phyloP scores from a whole-genome alignment of 2,113 vertebrate species.

The Zapornia atra region DNA sequence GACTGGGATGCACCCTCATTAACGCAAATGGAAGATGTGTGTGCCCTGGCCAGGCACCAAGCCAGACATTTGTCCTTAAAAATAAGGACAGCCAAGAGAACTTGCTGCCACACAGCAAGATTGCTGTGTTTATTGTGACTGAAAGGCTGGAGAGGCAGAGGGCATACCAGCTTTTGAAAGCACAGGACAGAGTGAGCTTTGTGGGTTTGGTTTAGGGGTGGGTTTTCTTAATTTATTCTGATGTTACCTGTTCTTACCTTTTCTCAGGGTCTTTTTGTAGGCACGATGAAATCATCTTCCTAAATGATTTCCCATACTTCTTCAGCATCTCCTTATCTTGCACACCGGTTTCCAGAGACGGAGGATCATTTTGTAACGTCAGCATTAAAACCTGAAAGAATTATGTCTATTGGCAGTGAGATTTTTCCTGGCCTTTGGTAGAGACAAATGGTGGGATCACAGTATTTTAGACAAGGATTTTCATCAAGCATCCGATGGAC shows the following conservation, averaged over 20 bases:
- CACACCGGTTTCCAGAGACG: conserved; percentile 94
- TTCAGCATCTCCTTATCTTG: conserved; percentile 98
- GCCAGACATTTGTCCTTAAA: not conserved
- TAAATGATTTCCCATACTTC: conserved; percentile 98
- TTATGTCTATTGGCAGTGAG: conserved; percentile 21
- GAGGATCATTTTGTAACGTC: conserved; percentile 97
- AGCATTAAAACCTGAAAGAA: conserved; percentile 93
- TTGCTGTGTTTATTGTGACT: not conserved
- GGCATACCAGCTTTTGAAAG: not conserved
- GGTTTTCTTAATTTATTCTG: not conserved
- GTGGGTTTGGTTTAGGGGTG: not conserved
- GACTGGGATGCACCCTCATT: conserved; percentile 33
- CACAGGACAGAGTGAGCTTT: not conserved
- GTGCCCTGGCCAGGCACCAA: not conserved
- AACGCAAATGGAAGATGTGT: not conserved
- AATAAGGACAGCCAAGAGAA: conserved; percentile 5
- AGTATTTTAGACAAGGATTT: not conserved
- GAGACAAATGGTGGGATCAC: not conserved
- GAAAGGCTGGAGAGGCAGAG: not conserved
- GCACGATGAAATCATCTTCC: conserved; percentile 97
- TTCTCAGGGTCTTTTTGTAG: conserved; percentile 99
- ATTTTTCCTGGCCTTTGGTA: not conserved
- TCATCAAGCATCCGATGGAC: not conserved
- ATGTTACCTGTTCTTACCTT: conserved; percentile 78
- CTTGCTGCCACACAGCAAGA: not conserved